Base-by-base conservation (phyloP, 2,113 vertebrate genomes). In the Ictidomys tridecemlineatus region DNA sequence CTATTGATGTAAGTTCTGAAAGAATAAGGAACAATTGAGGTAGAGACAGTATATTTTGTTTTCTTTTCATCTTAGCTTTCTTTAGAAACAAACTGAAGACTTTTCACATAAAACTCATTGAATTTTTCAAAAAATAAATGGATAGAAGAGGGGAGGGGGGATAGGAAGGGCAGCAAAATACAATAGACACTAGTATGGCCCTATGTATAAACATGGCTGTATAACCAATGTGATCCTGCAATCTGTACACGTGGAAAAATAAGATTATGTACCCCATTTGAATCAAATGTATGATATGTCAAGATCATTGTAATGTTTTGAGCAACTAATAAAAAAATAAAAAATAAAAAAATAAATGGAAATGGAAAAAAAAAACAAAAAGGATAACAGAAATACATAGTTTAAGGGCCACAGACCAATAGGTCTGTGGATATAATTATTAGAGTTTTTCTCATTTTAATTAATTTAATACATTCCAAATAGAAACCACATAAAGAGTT, bases 401-500 rank as follows among this genome's bases (percentile, higher is more conserved):
- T 13, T 85, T 83, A 88, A 30, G 18, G 5, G 16, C 42, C 42
- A 30, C n/a, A 73, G 94, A 92, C 7, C 7, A 42, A 39, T 65
- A 67, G 8, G 7, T 70, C 14, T 53, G 39, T 83, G 45, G 56
- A 89, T 74, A 82, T n/a, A 7, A 56, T 80, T 34, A 85, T 73
- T 34, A 32, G 9, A 42, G 7, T 85, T 56, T 91, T 93, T 37
- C 28, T 8, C 78, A 53, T 78, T 93, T 94, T 85, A 2, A 73
- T 45, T 70, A 45, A 70, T 63, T 82, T 83, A 61, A 84, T 84
- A 34, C 34, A 94, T 85, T 89, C 89, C 32, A 92, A 70, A 85
- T 28, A 56, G 34, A 77, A 97, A 42, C 5, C 28, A 48, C 16
- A 39, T 67, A 70, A 56, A 4, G 37, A 77, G 2, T 48, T 70